These are phyloP conservation scores for Acridotheres tristis DNA, from an alignment of 2,797 vertebrate genomes.

Conservation along the genomic window DNA sequence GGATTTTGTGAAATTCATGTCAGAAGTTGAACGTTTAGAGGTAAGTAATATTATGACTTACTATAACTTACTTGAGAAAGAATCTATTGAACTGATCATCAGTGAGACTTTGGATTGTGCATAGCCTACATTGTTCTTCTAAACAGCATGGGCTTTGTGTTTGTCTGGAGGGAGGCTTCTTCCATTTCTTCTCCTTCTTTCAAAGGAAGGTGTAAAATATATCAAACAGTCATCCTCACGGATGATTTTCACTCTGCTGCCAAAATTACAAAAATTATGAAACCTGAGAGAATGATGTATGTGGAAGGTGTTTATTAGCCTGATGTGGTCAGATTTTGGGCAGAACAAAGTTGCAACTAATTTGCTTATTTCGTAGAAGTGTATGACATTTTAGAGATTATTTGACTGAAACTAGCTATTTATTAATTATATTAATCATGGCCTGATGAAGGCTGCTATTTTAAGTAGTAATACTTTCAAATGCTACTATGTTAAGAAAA, in stretches of 20 bases:
- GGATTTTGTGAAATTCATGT: constrained; percentile 80
- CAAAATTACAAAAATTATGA: neutral
- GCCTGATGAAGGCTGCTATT: neutral
- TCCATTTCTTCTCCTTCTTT: neutral
- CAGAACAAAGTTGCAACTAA: neutral
- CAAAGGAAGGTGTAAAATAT: neutral
- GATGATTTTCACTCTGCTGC: neutral
- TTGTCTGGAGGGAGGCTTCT: neutral
- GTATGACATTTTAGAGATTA: neutral
- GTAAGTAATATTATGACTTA: constrained; percentile 57
- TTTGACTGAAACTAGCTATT: neutral
- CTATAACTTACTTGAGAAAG: neutral
- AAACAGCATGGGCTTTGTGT: neutral
- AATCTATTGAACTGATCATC: neutral
- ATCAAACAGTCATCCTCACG: neutral
- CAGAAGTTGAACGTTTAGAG: constrained; percentile 78
- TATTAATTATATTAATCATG: neutral
- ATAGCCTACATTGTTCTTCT: neutral
- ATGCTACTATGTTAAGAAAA: neutral
- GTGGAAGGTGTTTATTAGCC: neutral
- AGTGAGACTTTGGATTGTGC: neutral
- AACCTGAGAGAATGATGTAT: neutral
- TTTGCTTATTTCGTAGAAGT: neutral
- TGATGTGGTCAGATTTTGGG: neutral
- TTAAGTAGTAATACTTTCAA: neutral